Evolutionary conservation across 2,797 vertebrate species (phyloP).

Genomic region (Argya squamiceps): DNA sequence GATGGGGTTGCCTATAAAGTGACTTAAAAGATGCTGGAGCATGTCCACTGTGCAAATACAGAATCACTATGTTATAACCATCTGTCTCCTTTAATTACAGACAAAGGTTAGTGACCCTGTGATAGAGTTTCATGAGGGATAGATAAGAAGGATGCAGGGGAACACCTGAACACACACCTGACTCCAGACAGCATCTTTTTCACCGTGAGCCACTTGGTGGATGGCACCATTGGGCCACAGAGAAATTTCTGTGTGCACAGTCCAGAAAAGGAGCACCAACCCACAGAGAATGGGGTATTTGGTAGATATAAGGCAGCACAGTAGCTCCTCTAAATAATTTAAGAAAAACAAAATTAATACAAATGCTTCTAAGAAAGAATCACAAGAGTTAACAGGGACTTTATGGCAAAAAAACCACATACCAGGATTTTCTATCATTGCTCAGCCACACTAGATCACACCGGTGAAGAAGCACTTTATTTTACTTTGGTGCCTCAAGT

Average conservation of each 20-base stretch:
- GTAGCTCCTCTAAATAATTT: background rate
- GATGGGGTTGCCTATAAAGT: background rate
- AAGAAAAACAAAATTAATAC: background rate
- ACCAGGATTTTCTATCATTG: background rate
- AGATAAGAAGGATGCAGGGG: background rate
- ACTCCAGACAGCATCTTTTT: background rate
- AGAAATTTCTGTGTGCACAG: background rate
- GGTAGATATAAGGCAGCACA: background rate
- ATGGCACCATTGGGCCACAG: too few relatives aligned
- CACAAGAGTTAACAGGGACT: background rate
- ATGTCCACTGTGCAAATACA: background rate
- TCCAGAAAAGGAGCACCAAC: background rate
- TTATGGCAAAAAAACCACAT: background rate
- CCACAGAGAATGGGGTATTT: background rate
- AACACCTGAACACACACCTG: background rate
- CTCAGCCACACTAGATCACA: background rate
- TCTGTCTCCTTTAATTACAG: background rate
- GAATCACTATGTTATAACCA: accelerated
- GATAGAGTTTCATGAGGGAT: background rate
- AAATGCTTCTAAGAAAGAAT: background rate
- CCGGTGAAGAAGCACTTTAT: background rate
- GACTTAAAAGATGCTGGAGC: background rate
- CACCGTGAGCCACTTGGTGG: background rate
- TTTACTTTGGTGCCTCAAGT: background rate
- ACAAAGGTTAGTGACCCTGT: background rate